Evolutionary conservation across 2,888 invertebrate genomes (phyloP).

Genomic region (Acanthosepion pharaonis): DNA sequence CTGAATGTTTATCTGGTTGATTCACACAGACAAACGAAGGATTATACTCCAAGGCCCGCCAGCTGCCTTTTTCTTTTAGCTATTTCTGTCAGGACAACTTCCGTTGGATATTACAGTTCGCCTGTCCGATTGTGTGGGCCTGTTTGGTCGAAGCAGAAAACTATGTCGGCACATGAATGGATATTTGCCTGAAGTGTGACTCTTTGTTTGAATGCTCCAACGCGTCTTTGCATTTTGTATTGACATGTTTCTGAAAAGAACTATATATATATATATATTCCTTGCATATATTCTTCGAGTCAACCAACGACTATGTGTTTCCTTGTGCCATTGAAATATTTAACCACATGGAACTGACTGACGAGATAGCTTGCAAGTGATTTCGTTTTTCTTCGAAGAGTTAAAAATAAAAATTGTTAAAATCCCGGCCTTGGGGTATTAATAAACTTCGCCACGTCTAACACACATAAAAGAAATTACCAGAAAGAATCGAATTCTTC

Average conservation of each 20-base stretch:
- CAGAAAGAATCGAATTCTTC: too few relatives aligned
- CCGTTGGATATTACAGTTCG: neutral
- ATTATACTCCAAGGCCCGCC: neutral
- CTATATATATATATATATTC: too few relatives aligned
- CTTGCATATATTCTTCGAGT: too few relatives aligned
- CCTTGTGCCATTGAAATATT: too few relatives aligned
- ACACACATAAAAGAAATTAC: too few relatives aligned
- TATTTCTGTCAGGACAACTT: neutral
- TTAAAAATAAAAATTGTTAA: neutral
- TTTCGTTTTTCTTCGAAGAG: too few relatives aligned
- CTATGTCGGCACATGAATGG: neutral
- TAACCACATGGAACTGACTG: too few relatives aligned
- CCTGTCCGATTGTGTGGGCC: neutral
- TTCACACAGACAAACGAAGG: neutral
- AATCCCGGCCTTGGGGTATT: too few relatives aligned
- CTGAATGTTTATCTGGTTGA: constrained; percentile 33
- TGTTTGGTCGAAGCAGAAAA: neutral
- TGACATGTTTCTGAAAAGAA: neutral
- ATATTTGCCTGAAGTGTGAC: neutral
- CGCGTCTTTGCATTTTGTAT: neutral
- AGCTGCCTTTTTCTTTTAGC: neutral
- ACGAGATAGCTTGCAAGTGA: too few relatives aligned
- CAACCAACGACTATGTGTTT: too few relatives aligned
- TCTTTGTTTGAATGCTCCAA: neutral
- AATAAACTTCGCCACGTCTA: too few relatives aligned